Conservation (phyloP, 2,797 vertebrate species). For the Enteromius treurensis region DNA sequence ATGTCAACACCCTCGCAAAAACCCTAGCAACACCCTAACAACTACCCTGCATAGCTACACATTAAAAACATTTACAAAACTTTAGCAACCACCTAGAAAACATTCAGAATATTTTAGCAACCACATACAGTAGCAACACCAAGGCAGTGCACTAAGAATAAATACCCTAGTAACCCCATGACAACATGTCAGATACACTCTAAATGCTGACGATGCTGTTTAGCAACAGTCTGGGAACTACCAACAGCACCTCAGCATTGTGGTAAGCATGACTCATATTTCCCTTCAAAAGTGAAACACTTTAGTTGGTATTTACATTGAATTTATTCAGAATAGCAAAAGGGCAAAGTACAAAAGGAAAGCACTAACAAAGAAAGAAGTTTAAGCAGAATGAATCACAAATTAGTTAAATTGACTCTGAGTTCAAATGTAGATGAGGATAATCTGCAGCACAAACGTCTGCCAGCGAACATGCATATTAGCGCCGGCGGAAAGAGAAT, state of each 20-base stretch:
- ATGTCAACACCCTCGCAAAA: neutral
- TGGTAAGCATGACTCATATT: neutral
- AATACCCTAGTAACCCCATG: neutral
- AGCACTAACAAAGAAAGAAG: conserved; percentile 5
- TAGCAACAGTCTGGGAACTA: neutral
- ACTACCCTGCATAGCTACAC: neutral
- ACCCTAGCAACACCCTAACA: neutral
- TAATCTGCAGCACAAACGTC: conserved; percentile 17
- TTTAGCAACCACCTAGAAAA: neutral
- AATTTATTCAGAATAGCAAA: neutral
- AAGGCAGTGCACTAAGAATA: neutral
- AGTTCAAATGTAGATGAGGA: conserved; percentile 37
- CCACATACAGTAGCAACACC: neutral
- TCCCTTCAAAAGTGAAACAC: neutral
- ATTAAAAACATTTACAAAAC: neutral
- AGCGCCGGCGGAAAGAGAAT: conserved; percentile 8
- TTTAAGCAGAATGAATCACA: conserved; percentile 21
- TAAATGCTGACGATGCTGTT: neutral
- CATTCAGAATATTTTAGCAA: neutral
- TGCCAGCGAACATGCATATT: conserved; percentile 30
- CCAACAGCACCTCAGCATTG: neutral
- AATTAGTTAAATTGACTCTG: conserved; percentile 31
- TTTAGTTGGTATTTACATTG: neutral
- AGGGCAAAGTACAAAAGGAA: neutral
- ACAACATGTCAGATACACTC: neutral